A percentile compares a stretch with the other conserved stretches of the same genome.
Evolutionary conservation across 2,797 vertebrate genomes (phyloP).

Genomic region (Oophaga sylvatica): DNA sequence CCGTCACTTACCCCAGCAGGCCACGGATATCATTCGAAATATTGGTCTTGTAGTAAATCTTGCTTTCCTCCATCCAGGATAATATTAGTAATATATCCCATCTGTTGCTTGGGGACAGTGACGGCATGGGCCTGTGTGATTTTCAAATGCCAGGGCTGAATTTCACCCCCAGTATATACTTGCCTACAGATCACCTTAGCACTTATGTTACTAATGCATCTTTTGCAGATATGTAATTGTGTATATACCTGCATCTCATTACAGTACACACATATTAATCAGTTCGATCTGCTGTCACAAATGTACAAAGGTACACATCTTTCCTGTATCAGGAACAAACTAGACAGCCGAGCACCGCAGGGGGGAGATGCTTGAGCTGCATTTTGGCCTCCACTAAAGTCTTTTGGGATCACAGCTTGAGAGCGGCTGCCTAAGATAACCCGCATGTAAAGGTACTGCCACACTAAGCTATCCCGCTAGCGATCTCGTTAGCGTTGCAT

Average conservation of each 20-base stretch:
- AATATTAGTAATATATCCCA: too few species aligned
- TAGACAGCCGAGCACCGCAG: background rate
- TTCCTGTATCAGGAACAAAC: background rate
- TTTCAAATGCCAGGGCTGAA: too few species aligned
- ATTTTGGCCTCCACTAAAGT: constrained; percentile 41
- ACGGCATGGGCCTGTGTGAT: too few species aligned
- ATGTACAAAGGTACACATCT: background rate
- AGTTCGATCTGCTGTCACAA: constrained; percentile 12
- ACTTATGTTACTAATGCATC: background rate
- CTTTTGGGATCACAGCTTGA: constrained; percentile 46
- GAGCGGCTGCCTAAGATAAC: constrained; percentile 35
- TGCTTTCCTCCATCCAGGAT: too few species aligned
- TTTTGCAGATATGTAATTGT: background rate
- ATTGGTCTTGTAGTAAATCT: too few species aligned
- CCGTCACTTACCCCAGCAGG: too few species aligned
- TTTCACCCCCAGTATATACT: too few species aligned
- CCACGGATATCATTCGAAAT: too few species aligned
- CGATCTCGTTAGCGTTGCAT: too few species aligned
- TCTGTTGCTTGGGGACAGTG: too few species aligned
- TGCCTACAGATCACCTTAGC: background rate
- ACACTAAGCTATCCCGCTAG: too few species aligned
- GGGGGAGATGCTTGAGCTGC: constrained; percentile 26
- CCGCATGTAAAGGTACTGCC: too few species aligned
- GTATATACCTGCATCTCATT: background rate
- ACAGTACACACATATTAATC: constrained; percentile 19